Conservation (phyloP, 2,888 invertebrate species). For the Galerucella nymphaeae region DNA sequence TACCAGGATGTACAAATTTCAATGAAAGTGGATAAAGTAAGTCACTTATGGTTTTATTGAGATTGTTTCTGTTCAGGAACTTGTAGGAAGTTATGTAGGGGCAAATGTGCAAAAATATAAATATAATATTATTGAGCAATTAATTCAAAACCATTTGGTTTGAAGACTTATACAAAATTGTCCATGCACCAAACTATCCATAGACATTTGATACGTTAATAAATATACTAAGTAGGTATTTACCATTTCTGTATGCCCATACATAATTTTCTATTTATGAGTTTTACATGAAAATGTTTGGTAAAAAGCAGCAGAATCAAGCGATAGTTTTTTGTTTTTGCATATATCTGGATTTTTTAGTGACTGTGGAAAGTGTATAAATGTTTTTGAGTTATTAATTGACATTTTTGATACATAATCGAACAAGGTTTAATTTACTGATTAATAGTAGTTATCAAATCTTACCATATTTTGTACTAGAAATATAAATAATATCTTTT, state of each 20-base stretch:
- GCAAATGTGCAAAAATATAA: not conserved
- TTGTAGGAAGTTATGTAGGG: not conserved
- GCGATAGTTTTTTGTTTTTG: slow-evolving; percentile 11
- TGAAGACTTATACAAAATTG: too few species aligned
- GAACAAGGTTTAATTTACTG: not conserved
- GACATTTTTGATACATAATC: not conserved
- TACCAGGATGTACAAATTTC: slow-evolving; percentile 96
- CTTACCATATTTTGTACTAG: slow-evolving; percentile 15
- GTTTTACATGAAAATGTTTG: slow-evolving; percentile 1
- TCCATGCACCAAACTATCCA: too few species aligned
- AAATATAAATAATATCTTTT: not conserved
- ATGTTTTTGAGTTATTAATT: not conserved
- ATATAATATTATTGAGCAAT: too few species aligned
- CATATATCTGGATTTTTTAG: slow-evolving; percentile 16
- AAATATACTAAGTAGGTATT: not conserved
- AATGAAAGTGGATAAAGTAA: slow-evolving; percentile 97
- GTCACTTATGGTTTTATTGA: slow-evolving; percentile 13
- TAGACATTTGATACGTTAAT: not conserved
- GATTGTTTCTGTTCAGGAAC: slow-evolving; percentile 13
- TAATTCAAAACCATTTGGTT: too few species aligned
- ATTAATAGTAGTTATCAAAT: slow-evolving; percentile 9
- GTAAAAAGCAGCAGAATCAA: slow-evolving; percentile 3
- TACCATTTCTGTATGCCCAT: not conserved
- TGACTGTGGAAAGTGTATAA: slow-evolving; percentile 14
- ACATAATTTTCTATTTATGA: not conserved